Conservation (phyloP, 2,113 vertebrate species). For the Microtus oregoni region DNA sequence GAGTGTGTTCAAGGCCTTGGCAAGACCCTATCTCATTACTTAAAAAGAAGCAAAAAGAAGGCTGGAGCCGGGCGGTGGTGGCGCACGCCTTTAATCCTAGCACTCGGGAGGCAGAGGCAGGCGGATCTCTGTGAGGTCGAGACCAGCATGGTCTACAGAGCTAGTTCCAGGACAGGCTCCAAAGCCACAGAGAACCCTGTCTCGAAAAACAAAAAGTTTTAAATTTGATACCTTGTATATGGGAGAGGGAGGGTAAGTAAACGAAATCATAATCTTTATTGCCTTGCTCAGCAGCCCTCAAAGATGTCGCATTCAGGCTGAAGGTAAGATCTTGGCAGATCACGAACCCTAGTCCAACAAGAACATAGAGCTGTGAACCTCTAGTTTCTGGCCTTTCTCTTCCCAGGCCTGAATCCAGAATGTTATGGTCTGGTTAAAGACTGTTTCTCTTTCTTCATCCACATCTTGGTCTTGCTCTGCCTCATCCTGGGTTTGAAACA, state of each 20-base stretch:
- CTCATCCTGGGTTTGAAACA: slow-evolving; percentile 20
- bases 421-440: slow-evolving; percentile 1
- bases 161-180: no score
- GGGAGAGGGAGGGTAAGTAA: background rate
- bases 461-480: slow-evolving; percentile 24
- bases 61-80: background rate
- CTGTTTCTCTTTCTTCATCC: background rate
- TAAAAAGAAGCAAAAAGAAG: background rate
- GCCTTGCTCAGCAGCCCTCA: background rate
- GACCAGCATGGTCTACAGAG: no score
- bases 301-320: background rate
- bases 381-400: background rate
- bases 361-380: background rate
- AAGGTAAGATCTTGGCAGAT: background rate
- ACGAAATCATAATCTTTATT: background rate
- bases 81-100: no score
- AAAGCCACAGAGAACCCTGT: no score
- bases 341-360: background rate
- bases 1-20: background rate
- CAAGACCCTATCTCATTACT: background rate
- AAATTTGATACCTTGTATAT: background rate
- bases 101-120: no score
- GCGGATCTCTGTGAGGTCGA: no score
- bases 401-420: background rate
- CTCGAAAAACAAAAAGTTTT: no score